Evolutionary conservation across 2,888 invertebrate genomes (phyloP).

Genomic region (Antitype chi): DNA sequence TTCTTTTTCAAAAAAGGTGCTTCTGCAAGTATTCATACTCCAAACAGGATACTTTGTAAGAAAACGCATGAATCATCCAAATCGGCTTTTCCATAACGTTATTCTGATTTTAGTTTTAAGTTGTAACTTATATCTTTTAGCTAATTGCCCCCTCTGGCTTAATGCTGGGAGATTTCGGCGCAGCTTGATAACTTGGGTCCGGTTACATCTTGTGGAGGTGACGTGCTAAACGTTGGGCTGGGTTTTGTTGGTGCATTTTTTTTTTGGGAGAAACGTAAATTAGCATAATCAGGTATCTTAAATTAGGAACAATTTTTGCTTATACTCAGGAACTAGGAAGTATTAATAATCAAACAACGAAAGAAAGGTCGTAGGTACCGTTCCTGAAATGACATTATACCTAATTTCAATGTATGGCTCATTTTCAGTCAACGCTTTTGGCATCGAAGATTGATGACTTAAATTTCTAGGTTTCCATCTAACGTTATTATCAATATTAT

Average conservation of each 20-base stretch:
- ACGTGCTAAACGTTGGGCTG: conserved; percentile 39
- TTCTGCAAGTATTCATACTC: background rate
- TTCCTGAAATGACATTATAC: background rate
- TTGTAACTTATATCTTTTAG: conserved; percentile 73
- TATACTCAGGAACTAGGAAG: no score
- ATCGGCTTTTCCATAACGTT: conserved; percentile 39
- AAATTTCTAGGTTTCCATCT: background rate
- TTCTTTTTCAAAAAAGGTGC: background rate
- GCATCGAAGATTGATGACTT: background rate
- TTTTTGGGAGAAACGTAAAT: background rate
- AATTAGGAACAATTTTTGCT: background rate
- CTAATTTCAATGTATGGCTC: background rate
- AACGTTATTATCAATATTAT: background rate
- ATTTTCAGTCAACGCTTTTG: background rate
- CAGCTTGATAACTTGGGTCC: conserved; percentile 64
- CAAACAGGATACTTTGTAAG: conserved; percentile 29
- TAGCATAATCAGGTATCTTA: background rate
- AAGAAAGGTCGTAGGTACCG: background rate
- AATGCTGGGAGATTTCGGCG: conserved; percentile 70
- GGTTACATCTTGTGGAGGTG: conserved; percentile 27
- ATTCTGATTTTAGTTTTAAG: conserved; percentile 70
- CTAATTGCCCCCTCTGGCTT: conserved; percentile 81
- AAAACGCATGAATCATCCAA: conserved; percentile 41
- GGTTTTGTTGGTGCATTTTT: background rate
- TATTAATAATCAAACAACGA: background rate